Evolutionary conservation across 2,888 invertebrate genomes (phyloP).

Genomic region (Lycia hirtaria): DNA sequence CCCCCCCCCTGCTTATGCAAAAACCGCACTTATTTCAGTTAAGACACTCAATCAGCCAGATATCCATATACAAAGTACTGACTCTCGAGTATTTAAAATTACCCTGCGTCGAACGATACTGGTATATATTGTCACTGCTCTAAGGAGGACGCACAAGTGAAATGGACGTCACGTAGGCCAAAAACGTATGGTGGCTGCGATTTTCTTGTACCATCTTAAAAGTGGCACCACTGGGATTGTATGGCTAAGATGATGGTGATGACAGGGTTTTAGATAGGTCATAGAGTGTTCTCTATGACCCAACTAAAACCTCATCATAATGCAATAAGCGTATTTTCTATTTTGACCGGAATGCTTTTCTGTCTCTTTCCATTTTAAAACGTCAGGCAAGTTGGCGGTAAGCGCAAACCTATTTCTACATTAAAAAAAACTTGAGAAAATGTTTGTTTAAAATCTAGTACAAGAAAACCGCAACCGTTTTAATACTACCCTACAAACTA

Average conservation of each 20-base stretch:
- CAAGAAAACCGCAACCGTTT: too few relatives aligned
- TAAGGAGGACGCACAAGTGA: slow-evolving; percentile 49
- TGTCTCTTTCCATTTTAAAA: background rate
- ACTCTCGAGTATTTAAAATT: slow-evolving; percentile 44
- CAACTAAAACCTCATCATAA: too few relatives aligned
- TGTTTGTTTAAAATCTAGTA: too few relatives aligned
- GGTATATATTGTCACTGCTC: slow-evolving; percentile 57
- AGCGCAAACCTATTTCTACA: too few relatives aligned
- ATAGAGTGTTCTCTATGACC: too few relatives aligned
- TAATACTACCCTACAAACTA: slow-evolving; percentile 53
- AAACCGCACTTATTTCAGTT: slow-evolving; percentile 2
- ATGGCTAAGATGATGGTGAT: too few relatives aligned
- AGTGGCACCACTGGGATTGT: background rate
- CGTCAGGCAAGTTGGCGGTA: background rate
- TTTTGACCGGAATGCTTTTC: too few relatives aligned
- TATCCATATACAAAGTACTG: slow-evolving; percentile 48
- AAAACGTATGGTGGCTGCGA: slow-evolving; percentile 47
- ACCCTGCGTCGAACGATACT: slow-evolving; percentile 64
- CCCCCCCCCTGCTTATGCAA: background rate
- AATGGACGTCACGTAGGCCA: slow-evolving; percentile 54
- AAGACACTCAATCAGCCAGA: slow-evolving; percentile 30
- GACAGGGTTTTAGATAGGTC: too few relatives aligned
- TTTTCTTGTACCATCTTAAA: slow-evolving; percentile 18
- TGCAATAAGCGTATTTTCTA: too few relatives aligned
- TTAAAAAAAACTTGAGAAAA: too few relatives aligned